Evolutionary conservation across 2,797 vertebrate genomes (phyloP), one percentile per base, ranked within the genome.

Genomic region (Falco cherrug): DNA sequence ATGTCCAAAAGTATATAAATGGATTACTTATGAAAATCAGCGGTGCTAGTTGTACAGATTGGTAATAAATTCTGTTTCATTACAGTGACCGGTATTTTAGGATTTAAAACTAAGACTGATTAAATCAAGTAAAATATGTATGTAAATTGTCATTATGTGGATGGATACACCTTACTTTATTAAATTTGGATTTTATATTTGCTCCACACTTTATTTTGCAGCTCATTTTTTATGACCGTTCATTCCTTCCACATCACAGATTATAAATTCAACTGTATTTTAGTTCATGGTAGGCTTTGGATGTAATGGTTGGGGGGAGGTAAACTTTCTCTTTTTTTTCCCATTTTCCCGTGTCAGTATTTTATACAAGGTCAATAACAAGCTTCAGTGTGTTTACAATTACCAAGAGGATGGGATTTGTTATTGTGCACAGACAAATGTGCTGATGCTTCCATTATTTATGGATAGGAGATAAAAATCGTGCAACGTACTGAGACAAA

Each of bases 341-440:
- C 37, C 28, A 18, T 95, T 95, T 95, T 63, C 94, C 75, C 39
- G 2, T 93, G 87, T 93, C 94, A 93, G 43, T 95, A 69, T 97
- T 97, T 97, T 96, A 96, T 37, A 87, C 96, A 97, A 98, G 97
- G 97, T 97, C 97, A 97, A 91, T 97, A 97, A 96, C 96, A 97
- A 97, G 95, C 96, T 98, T 93, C 96, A 95, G 83, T 94, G 95
- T 97, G 95, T 97, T 98, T 97, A 96, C 97, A 97, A 93, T 98
- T 97, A 97, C 96, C 96, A 93, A 84, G 94, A 96, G 97, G 91
- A 94, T 80, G 90, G 73, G 87, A 96, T 97, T 97, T 98, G 97
- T 97, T 98, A 96, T 95, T 97, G 96, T 96, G 97, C 91, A 76
- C 94, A 71, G 79, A 94, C 95, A 94, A 98, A 97, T 96, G 96